Evolutionary conservation across 1,140 invertebrate species (phyloP), one percentile per base, ranked within the genome.

Genomic region (Brachionus koreanus): DNA sequence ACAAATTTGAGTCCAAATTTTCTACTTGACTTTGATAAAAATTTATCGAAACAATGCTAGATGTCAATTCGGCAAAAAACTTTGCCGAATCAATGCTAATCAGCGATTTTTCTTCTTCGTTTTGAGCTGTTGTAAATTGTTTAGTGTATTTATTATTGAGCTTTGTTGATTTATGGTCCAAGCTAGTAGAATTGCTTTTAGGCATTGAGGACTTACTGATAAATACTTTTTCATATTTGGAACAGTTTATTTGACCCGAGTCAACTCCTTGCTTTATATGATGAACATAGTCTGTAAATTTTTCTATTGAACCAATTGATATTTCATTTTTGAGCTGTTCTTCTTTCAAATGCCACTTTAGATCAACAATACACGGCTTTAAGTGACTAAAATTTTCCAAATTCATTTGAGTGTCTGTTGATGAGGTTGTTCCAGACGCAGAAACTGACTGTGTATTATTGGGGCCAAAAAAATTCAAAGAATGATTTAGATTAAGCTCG

Each of bases 331-430:
- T 57, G 5, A 79, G 33, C 9, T 61, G n/a, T 19, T 79, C 76
- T 10, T 79, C 49, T 61, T 65, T 79, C 9, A 79, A 57, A 39
- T 79, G 19, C 76, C 76, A 79, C 13, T 25, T 37, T 13, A 79
- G 16, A 33, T 79, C 76, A 19, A 16, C 19, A 10, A 79, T 1
- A 39, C 37, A n/a, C 6, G 46, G 46, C 25, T 61, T 33, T 13
- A 79, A n/a, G 12, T 35, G 19, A 12, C 4, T 19, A 35, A 42
- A 42, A 43, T 35, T 61, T 0, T 79, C 76, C 7, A 79, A 79
- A 35, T 79, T 79, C 5, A 61, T 33, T 9, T 52, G 19, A 3
- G 76, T 79, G 9, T 42, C n/a, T 37, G 74, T 49, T 6, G 74
- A 77, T 10, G 74, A 77, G 74, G 3, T 23, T 77, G n/a, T n/a